Base-by-base conservation (phyloP, 2,888 invertebrate species). In the Sphaerophoria rueppellii region DNA sequence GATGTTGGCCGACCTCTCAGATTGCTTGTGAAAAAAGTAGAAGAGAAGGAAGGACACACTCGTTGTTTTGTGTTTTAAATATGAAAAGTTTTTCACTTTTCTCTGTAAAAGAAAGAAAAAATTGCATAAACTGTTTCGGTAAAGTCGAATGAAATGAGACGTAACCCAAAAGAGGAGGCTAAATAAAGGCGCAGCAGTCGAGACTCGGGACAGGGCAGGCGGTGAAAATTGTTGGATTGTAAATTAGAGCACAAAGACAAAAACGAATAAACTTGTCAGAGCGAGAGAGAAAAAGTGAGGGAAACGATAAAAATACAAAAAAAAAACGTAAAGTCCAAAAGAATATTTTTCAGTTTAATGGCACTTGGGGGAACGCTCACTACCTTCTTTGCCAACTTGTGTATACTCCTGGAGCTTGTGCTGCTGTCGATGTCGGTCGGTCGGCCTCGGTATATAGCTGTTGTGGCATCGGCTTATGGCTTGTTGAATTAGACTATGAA, bases 321-420 rank as follows among this genome's bases (percentile, higher is more conserved):
- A n/a, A 37, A 40, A 58, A 67, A 67, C 54, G 35, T 24, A 75
- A 40, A 73, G 50, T 37, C 54, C 6, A 63, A 87, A 86, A 86
- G 87, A 82, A 34, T 63, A 73, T 80, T 87, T 87, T 87, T 86
- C 85, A 81, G 77, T 83, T 87, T 87, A 88, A 88, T 88, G 83
- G 86, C 72, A 86, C 87, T 87, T 81, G 76, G 57, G 24, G 32
- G 72, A 65, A 58, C 58, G 37, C 50, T 76, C 48, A 16, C 11
- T 48, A 48, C 43, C 43, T 43, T 43, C 40, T 40, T 9, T 43
- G 43, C 43, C 43, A 9, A 7, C 43, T 11, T 7, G 4, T 24
- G 4, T 4, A n/a, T n/a, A 9, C 43, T 43, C 11, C 9, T 43
- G 43, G 0, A 9, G 24, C 24, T 24, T 24, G 43, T 43, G 43